These are phyloP conservation scores for Macrotus californicus DNA, from an alignment of 2,113 vertebrate genomes.

Conservation along the genomic window DNA sequence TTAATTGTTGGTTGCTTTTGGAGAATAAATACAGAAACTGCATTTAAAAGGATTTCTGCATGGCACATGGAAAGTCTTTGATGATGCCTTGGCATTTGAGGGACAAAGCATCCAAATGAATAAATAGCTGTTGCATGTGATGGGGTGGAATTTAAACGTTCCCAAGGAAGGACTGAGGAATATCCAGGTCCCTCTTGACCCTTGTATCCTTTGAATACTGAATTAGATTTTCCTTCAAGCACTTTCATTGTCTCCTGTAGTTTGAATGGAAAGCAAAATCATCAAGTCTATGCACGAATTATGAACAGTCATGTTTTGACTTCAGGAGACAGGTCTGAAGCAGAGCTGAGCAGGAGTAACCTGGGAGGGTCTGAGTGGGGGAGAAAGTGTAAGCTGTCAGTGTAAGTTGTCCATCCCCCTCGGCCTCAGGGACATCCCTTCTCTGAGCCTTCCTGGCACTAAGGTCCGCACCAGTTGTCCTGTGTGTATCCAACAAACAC, in stretches of 20 bases:
- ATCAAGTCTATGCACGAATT: not conserved
- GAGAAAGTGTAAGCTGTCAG: not conserved
- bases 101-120: slow-evolving; percentile 17
- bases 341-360: not conserved
- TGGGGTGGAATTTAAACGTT: slow-evolving; percentile 36
- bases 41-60: slow-evolving; percentile 29
- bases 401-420: not conserved
- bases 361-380: not conserved
- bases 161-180: not conserved
- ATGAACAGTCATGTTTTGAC: not conserved
- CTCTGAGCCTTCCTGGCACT: not conserved
- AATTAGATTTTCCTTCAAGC: slow-evolving; percentile 66
- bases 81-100: slow-evolving; percentile 27
- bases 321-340: not conserved
- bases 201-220: slow-evolving; percentile 52
- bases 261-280: slow-evolving; percentile 40
- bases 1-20: slow-evolving; percentile 55
- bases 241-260: slow-evolving; percentile 30
- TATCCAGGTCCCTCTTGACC: slow-evolving; percentile 30
- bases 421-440: not conserved
- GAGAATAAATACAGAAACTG: slow-evolving; percentile 42
- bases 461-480: not conserved
- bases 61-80: slow-evolving; percentile 31
- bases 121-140: not conserved
- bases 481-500: not conserved